phyloP scores from a whole-genome alignment of 2,888 invertebrate genomes.

The Caenorhabditis plicata region DNA sequence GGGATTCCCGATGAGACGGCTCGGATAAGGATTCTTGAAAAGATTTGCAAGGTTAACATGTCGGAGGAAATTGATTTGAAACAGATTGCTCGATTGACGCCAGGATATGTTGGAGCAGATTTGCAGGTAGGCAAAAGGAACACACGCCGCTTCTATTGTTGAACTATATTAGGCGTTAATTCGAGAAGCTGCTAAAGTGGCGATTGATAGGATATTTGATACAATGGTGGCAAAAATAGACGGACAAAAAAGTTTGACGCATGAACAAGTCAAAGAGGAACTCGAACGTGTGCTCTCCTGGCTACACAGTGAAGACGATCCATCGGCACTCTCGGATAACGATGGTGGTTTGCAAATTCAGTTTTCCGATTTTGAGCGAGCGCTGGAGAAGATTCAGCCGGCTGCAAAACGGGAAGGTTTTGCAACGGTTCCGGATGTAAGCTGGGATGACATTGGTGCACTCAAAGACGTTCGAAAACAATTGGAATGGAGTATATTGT shows the following conservation, averaged over 20 bases:
- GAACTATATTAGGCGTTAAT: constrained; percentile 69
- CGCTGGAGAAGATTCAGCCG: constrained; percentile 35
- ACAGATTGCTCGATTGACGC: constrained; percentile 80
- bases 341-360: constrained; percentile 38
- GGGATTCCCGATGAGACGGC: constrained; percentile 87
- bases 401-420: constrained; percentile 80
- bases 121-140: constrained; percentile 38
- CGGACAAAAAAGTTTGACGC: constrained; percentile 37
- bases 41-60: constrained; percentile 72
- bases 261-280: constrained; percentile 46
- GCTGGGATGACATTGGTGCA: constrained; percentile 95
- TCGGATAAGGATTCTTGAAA: constrained; percentile 68
- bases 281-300: constrained; percentile 50
- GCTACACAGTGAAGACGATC: constrained; percentile 54
- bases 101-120: constrained; percentile 91
- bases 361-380: constrained; percentile 55
- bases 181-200: constrained; percentile 83
- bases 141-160: neutral
- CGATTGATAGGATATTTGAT: constrained; percentile 74
- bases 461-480: constrained; percentile 83
- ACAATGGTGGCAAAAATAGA: constrained; percentile 41
- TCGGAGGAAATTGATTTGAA: constrained; percentile 75
- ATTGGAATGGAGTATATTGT: constrained; percentile 84
- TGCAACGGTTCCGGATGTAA: constrained; percentile 92
- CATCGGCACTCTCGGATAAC: constrained; percentile 37